Evolutionary conservation across 35 echinoderm and acorn worm genomes (phyloP), one percentile per base, ranked within the genome.

Genomic region (Heliocidaris erythrogramma): DNA sequence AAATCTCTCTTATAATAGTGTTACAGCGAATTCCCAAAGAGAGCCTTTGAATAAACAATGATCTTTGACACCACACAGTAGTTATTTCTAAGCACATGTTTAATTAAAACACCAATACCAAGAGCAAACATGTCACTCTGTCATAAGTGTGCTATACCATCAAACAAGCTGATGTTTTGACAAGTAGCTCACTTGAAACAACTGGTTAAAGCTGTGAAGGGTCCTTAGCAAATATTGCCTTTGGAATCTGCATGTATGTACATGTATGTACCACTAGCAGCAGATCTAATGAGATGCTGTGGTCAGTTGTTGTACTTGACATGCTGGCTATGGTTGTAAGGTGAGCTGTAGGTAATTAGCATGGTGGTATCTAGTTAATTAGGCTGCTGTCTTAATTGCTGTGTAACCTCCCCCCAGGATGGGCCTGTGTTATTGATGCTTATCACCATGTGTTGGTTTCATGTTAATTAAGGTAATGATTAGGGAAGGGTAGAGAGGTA

Each of bases 331-430:
- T 78, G 65, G 21, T 78, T 78, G 65, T n/a, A 27, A 7, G 65
- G 65, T 78, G 21, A 78, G 65, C 65, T 1, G 18, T 21, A n/a
- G 21, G 18, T 78, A n/a, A 78, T 78, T 78, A 78, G 65, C 27
- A 78, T 78, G 65, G n/a, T 78, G 65, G 65, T 78, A 78, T 78
- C 65, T 27, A 27, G 65, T 78, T 78, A 78, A 78, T 78, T 78
- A 78, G 8, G 21, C 21, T 78, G 21, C 65, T 78, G 65, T 78
- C 65, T 78, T 78, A 78, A 78, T 78, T 78, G 65, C 14, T 78
- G 65, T 78, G 65, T 78, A 78, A 78, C 65, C 65, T 27, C 21
- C 65, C 65, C 60, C 8, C 65, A 27, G 21, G 6, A 78, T 78
- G 65, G 65, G 65, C 7, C 21, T 78, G 21, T 78, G 4, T 78